These are phyloP conservation scores for Schizopygopsis malacanthus DNA, from an alignment of 2,797 vertebrate genomes.

Conservation along the genomic window DNA sequence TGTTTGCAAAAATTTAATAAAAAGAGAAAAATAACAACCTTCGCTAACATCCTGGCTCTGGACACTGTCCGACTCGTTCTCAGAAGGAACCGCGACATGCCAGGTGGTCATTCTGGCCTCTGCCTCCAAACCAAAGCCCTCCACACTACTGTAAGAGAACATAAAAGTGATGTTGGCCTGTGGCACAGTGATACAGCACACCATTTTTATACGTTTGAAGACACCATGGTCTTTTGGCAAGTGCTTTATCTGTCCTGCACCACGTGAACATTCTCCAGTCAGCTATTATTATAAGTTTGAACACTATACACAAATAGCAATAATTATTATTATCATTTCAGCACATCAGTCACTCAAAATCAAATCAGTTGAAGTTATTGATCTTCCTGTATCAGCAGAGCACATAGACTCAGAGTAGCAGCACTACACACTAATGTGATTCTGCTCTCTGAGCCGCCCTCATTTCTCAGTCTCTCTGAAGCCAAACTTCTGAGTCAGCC, in stretches of 20 bases:
- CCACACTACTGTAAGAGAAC: conserved; percentile 82
- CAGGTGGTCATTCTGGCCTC: conserved; percentile 99
- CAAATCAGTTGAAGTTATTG: conserved; percentile 33
- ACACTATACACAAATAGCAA: conserved; percentile 10
- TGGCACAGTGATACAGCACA: not conserved
- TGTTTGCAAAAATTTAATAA: not conserved
- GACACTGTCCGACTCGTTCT: conserved; percentile 86
- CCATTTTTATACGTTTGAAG: conserved; percentile 29
- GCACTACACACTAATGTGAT: conserved; percentile 15
- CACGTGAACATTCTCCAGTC: not conserved
- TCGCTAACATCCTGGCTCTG: conserved; percentile 95
- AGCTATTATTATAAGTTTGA: not conserved
- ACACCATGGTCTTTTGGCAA: conserved; percentile 1
- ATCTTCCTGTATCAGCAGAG: conserved; percentile 26
- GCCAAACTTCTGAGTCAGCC: conserved; percentile 46
- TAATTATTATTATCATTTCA: conserved; percentile 4
- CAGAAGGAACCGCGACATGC: conserved; percentile 95
- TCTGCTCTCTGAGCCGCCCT: conserved; percentile 22
- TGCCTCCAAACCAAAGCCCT: conserved; percentile 97
- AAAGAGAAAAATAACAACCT: conserved; percentile 76
- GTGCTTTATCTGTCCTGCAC: not conserved
- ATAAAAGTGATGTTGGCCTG: not conserved
- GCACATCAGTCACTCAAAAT: conserved; percentile 25
- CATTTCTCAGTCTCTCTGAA: conserved; percentile 49
- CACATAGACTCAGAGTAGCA: not conserved